Evolutionary conservation across 2,888 invertebrate species (phyloP), one percentile per base, ranked within the genome.

Genomic region (Norana najaformis): DNA sequence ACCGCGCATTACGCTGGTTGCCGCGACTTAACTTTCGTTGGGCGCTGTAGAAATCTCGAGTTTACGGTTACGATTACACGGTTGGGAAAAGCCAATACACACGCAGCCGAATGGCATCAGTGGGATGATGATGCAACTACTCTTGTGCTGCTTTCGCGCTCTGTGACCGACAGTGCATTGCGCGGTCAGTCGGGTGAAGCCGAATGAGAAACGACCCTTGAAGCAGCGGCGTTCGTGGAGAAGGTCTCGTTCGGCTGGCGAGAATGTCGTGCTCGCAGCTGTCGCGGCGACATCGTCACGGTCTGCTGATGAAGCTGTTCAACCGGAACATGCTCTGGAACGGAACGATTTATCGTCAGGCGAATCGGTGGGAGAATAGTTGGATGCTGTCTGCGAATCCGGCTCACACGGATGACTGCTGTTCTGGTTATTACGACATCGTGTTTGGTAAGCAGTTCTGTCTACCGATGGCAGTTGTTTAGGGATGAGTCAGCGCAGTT

Each of bases 351-450:
- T 93, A 94, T 90, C 92, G 93, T 35, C 92, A 92, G 88, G 92
- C 93, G 88, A 93, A 92, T 89, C 92, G 93, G 89, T 93, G 93
- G 91, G 93, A 94, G 89, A 92, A 92, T 83, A 92, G 91, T 53
- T 94, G 93, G 93, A 93, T 92, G n/a, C 91, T 94, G 36, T 92
- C 93, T 90, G 93, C 93, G 90, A 94, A 94, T 90, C 94, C 94
- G 5, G 36, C 91, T n/a, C 89, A 90, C 35, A 88, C 13, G 14
- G 89, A 89, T 14, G 5, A 90, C 90, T 88, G 20, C 23, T 23
- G 0, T 16, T 20, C 41, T 35, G 83, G 18, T 34, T 36, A 85
- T 30, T 85, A 20, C 8, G 85, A 85, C 11, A 5, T 5, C 14
- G 85, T 35, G 6, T 85, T 36, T 35, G 85, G 85, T 85, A 85